Base-by-base conservation (phyloP, 2,113 vertebrate genomes). In the Poecilia latipinna region DNA sequence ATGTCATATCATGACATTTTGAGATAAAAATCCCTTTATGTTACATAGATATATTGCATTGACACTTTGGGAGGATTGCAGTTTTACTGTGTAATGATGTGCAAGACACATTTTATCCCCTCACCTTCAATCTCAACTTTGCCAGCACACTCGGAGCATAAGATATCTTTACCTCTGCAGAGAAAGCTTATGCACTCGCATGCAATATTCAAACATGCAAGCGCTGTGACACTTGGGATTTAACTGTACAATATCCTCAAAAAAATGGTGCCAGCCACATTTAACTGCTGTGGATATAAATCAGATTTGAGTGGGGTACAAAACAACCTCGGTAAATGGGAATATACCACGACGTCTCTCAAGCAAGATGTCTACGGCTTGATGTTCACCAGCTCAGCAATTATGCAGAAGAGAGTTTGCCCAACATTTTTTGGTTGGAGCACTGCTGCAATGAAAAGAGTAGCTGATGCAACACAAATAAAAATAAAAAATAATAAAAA, bases 241-340 rank as follows among this genome's bases (percentile, higher is more conserved):
- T 44, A 87, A 77, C 68, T 76, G 67, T 74, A 79, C 83, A 85
- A 88, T 82, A 78, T 86, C 69, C 83, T 72, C 63, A 85, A 82
- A 76, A 82, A 76, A 84, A 84, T 77, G 73, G 79, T 88, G 78
- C 77, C 86, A 80, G 39, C 74, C 69, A 76, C 67, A 57, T 69
- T 57, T 31, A 19, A 81, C 74, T 79, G 68, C 84, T 65, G 68
- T 72, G 61, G 68, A 42, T 78, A 82, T 63, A 69, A 61, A 74
- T 22, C 65, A 57, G 65, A 54, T 8, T 39, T 44, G 6, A 54
- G 35, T 37, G 37, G 33, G 51, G 60, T 65, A 32, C 65, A 80
- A 65, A 65, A 61, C 42, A 35, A 70, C 44, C 66, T 85, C 37
- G 77, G 82, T 77, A 84, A 80, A 65, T 70, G 26, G 64, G 62